phyloP scores from a whole-genome alignment of 1,140 invertebrate species.

The Heliconius hewitsoni region DNA sequence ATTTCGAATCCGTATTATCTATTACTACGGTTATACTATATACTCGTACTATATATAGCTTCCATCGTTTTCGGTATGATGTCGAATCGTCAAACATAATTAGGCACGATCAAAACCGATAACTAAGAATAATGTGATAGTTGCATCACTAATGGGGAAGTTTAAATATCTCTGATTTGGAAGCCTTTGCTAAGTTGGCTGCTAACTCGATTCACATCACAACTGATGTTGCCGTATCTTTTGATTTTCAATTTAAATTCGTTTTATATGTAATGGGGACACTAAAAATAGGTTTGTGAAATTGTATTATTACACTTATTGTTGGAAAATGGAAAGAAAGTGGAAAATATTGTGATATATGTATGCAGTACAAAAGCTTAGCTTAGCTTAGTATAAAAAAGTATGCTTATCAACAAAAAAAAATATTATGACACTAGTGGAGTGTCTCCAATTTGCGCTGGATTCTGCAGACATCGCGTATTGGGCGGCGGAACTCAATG shows the following conservation, averaged over 20 bases:
- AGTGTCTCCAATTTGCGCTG: too few species aligned
- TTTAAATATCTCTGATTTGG: constrained; percentile 1
- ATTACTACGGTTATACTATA: background rate
- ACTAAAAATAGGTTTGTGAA: too few species aligned
- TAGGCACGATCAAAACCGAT: background rate
- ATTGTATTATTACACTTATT: too few species aligned
- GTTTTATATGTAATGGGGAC: background rate
- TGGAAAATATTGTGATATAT: too few species aligned
- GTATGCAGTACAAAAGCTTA: too few species aligned
- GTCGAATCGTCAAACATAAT: background rate
- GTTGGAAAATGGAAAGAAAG: too few species aligned
- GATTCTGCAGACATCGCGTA: too few species aligned
- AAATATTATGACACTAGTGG: too few species aligned
- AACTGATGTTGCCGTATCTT: background rate
- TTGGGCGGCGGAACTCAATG: too few species aligned
- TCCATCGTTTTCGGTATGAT: background rate
- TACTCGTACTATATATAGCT: background rate
- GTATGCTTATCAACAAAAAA: too few species aligned
- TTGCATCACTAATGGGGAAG: background rate
- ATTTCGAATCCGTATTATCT: too few species aligned
- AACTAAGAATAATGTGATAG: background rate
- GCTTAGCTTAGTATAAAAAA: too few species aligned
- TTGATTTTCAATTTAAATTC: background rate
- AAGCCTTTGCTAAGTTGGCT: constrained; percentile 2
- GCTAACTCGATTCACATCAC: background rate